These are phyloP conservation scores for Pardalotus punctatus DNA, from an alignment of 2,113 vertebrate species.

Conservation along the genomic window DNA sequence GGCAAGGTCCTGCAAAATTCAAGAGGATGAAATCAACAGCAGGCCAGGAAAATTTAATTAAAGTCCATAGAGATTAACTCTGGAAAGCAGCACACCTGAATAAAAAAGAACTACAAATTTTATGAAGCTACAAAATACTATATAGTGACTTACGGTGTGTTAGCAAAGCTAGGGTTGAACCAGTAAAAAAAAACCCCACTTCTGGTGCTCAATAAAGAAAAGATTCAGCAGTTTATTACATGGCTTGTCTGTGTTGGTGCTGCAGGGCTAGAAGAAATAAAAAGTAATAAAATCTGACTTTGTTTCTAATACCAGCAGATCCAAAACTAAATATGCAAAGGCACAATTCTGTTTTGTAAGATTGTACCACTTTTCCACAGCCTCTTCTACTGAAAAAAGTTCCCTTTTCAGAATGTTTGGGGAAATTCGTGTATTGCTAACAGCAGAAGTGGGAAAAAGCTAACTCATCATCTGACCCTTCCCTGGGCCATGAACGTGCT, in stretches of 20 bases:
- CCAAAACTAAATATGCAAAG: slow-evolving; percentile 17
- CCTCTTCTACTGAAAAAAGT: background rate
- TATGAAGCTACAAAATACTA: background rate
- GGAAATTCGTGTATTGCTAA: fast-evolving
- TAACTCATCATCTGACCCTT: background rate
- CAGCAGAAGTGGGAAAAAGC: background rate
- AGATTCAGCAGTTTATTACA: slow-evolving; percentile 41
- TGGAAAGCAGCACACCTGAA: background rate
- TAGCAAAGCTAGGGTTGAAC: background rate
- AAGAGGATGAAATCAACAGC: background rate
- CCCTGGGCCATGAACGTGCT: background rate
- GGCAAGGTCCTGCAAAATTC: background rate
- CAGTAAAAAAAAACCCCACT: background rate
- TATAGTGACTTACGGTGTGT: background rate
- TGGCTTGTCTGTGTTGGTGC: slow-evolving; percentile 14
- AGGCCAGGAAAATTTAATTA: background rate
- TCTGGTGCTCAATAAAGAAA: background rate
- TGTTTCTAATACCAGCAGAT: slow-evolving; percentile 36
- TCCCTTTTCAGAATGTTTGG: background rate
- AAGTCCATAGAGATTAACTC: background rate
- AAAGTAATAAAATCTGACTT: slow-evolving; percentile 49
- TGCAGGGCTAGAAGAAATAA: slow-evolving; percentile 41
- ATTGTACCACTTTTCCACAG: background rate
- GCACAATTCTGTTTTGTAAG: background rate
- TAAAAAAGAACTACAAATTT: background rate